phyloP scores from a whole-genome alignment of 1,140 invertebrate genomes.

The Bombyx mori region ASM3026992v2 NC_085107.1:11906501-11907000 shows the following conservation, averaged over 20 bases:
- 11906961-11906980: conserved; percentile 52
- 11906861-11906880: conserved; percentile 49
- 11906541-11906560: no score
- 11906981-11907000: conserved; percentile 55
- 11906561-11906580: neutral
- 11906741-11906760: conserved; percentile 23
- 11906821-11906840: conserved; percentile 48
- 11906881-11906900: conserved; percentile 47
- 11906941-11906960: conserved; percentile 57
- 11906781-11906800: conserved; percentile 15
- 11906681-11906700: conserved; percentile 33
- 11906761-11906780: conserved; percentile 14
- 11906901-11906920: conserved; percentile 35
- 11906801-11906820: conserved; percentile 48
- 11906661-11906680: conserved; percentile 28
- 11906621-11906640: conserved; percentile 41
- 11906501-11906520: no score
- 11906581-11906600: conserved; percentile 11
- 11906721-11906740: conserved; percentile 23
- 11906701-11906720: conserved; percentile 34
- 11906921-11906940: conserved; percentile 55
- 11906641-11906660: conserved; percentile 28
- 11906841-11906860: conserved; percentile 51
- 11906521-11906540: no score
- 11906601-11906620: conserved; percentile 32